phyloP scores from a whole-genome alignment of 2,888 invertebrate genomes.

The Saturnia pavonia region DNA sequence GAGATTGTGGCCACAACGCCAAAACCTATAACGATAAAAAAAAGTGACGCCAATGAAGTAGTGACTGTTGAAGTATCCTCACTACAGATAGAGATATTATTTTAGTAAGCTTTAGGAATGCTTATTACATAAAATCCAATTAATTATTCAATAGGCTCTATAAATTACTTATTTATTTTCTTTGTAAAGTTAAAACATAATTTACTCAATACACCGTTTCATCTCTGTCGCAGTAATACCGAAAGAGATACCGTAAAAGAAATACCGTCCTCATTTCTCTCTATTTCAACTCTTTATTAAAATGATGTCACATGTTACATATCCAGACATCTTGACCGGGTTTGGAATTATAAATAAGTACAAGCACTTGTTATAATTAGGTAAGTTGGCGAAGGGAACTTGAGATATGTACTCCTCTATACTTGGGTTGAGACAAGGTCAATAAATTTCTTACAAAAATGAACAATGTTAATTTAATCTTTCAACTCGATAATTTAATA shows the following conservation, averaged over 20 bases:
- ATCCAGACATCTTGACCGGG: constrained; percentile 5
- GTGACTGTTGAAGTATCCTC: too few species aligned
- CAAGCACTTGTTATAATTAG: background rate
- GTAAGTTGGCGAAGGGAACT: background rate
- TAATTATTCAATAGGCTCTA: too few species aligned
- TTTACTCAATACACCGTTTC: background rate
- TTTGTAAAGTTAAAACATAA: too few species aligned
- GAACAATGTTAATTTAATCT: background rate
- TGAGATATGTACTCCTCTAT: background rate
- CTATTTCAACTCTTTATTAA: background rate
- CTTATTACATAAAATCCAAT: too few species aligned
- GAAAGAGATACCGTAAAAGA: too few species aligned
- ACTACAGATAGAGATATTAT: too few species aligned
- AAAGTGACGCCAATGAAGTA: too few species aligned
- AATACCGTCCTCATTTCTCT: background rate
- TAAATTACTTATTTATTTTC: too few species aligned
- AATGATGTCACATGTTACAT: background rate
- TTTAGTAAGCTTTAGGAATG: too few species aligned
- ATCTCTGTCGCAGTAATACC: background rate
- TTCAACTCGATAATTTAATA: background rate
- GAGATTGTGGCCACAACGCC: too few species aligned
- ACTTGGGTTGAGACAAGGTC: background rate
- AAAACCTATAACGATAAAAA: too few species aligned
- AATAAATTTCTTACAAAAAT: background rate
- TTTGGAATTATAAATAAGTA: background rate